A percentile compares a stretch with the other conserved stretches of the same genome.
Conservation (phyloP, 2,113 vertebrate species). For the Mastomys coucha region DNA sequence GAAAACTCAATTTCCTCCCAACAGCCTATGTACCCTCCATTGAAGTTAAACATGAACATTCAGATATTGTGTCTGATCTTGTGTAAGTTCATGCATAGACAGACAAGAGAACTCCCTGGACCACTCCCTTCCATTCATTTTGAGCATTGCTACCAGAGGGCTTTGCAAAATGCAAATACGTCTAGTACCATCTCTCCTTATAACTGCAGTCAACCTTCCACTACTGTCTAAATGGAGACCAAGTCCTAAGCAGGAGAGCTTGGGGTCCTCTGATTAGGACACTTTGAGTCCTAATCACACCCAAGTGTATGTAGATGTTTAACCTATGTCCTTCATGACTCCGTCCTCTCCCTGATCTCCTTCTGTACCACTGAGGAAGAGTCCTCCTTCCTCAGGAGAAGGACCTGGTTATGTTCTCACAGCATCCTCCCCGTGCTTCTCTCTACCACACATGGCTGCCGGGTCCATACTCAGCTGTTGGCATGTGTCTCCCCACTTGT, state of each 20-base stretch:
- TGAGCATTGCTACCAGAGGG: not conserved
- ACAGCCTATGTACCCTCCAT: not conserved
- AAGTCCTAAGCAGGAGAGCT: not conserved
- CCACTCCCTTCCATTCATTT: not conserved
- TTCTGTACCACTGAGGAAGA: not conserved
- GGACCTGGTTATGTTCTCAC: not conserved
- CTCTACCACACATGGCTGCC: not conserved
- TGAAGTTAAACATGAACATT: not conserved
- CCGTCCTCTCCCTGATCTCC: not conserved
- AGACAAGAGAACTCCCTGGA: not conserved
- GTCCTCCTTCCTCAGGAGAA: not conserved
- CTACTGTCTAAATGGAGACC: not conserved
- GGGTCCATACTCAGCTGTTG: not conserved
- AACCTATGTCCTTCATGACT: not conserved
- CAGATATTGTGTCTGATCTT: not conserved
- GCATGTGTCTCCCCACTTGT: not conserved
- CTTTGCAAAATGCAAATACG: slow-evolving; percentile 2
- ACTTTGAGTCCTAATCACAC: slow-evolving; percentile 17
- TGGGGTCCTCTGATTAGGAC: not conserved
- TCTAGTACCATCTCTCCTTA: not conserved
- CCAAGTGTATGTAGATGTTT: not conserved
- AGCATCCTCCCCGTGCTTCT: not conserved
- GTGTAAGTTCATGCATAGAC: not conserved
- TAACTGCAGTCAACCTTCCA: slow-evolving; percentile 12
- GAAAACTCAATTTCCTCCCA: slow-evolving; percentile 42